These are phyloP conservation scores for Pedionomus torquatus DNA, from an alignment of 2,113 vertebrate species.

Conservation along the genomic window DNA sequence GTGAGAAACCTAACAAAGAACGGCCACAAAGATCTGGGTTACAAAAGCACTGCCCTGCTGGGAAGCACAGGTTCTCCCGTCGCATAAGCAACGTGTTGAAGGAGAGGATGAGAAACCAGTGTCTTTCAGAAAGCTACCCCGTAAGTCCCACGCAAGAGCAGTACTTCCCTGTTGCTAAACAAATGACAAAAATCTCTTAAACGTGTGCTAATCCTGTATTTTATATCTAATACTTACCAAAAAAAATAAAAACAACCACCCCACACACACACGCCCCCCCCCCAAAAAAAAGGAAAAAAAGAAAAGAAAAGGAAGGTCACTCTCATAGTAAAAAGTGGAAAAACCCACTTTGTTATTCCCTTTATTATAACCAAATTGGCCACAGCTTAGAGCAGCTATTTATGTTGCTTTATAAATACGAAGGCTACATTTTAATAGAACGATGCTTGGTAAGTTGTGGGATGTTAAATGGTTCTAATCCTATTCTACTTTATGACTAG, in stretches of 20 bases:
- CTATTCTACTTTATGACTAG: slow-evolving; percentile 82
- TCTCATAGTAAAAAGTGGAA: not conserved
- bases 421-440: slow-evolving; percentile 23
- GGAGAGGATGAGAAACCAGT: not conserved
- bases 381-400: not conserved
- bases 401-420: slow-evolving; percentile 6
- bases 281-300: not conserved
- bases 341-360: not conserved
- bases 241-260: not conserved
- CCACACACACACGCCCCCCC: too few relatives aligned
- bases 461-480: slow-evolving; percentile 78
- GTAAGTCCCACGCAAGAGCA: not conserved
- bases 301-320: not conserved
- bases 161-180: not conserved
- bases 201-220: not conserved
- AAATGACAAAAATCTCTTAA: not conserved
- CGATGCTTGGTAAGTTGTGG: slow-evolving; percentile 67
- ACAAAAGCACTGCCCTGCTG: not conserved
- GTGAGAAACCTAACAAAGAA: not conserved
- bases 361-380: not conserved
- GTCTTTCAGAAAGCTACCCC: not conserved
- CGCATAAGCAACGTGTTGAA: not conserved
- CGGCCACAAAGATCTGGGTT: not conserved
- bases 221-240: not conserved
- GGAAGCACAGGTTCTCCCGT: not conserved